Percentiles rank a stretch among this genome's conserved stretches.
phyloP scores from a whole-genome alignment of 2,888 invertebrate genomes.

The Stegophylla sp. region DNA sequence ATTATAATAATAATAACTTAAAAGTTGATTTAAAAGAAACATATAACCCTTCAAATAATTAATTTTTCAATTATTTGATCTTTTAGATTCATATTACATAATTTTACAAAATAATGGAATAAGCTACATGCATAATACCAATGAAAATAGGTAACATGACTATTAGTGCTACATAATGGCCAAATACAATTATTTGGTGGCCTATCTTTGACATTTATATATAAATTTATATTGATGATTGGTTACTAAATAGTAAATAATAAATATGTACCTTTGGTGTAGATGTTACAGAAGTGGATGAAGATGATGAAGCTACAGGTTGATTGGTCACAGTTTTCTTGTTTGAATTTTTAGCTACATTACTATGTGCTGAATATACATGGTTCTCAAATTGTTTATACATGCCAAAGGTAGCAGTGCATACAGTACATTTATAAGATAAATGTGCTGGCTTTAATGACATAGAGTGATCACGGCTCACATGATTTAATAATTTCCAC shows the following conservation, averaged over 20 bases:
- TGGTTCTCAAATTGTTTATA: conserved; percentile 94
- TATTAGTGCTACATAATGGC: too few relatives aligned
- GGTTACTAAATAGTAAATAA: background rate
- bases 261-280: conserved; percentile 44
- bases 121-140: too few relatives aligned
- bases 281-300: conserved; percentile 63
- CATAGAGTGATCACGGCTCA: conserved; percentile 89
- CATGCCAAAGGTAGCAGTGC: conserved; percentile 93
- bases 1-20: too few relatives aligned
- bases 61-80: too few relatives aligned
- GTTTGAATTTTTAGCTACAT: conserved; percentile 84
- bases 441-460: conserved; percentile 90
- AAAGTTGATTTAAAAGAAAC: too few relatives aligned
- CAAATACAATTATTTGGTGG: too few relatives aligned
- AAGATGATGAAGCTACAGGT: conserved; percentile 65
- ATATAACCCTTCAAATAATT: too few relatives aligned
- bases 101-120: too few relatives aligned
- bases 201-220: too few relatives aligned
- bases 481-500: conserved; percentile 91
- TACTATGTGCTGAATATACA: conserved; percentile 91
- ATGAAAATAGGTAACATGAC: too few relatives aligned
- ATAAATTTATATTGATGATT: background rate
- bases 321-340: conserved; percentile 69
- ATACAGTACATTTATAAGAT: conserved; percentile 93
- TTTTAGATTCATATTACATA: too few relatives aligned